A percentile compares a stretch with the other conserved stretches of the same genome.
Evolutionary conservation across 2,113 vertebrate genomes (phyloP).

Genomic region (Pelodiscus sinensis): DNA sequence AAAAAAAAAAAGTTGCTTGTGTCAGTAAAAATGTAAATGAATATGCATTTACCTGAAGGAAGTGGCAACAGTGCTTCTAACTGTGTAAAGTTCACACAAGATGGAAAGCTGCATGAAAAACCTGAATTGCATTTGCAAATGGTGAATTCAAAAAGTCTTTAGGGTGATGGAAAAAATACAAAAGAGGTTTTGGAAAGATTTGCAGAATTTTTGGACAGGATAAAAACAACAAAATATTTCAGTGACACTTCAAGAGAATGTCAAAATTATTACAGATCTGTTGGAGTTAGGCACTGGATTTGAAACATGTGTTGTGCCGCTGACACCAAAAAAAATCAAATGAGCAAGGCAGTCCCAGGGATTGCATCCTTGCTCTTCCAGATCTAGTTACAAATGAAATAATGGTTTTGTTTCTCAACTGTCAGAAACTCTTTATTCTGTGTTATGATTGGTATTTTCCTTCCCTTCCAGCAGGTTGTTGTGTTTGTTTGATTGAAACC

Average conservation of each 20-base stretch:
- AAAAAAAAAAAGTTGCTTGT: too few species aligned
- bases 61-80: too few species aligned
- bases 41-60: too few species aligned
- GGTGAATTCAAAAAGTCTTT: not conserved
- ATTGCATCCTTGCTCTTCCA: not conserved
- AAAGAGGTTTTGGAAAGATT: not conserved
- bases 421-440: not conserved
- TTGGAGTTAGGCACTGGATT: not conserved
- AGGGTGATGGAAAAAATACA: not conserved
- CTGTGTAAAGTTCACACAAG: too few species aligned
- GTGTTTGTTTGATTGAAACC: not conserved
- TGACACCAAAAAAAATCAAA: not conserved
- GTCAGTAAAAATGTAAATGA: too few species aligned
- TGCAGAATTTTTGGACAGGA: not conserved
- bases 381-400: slow-evolving; percentile 7
- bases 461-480: not conserved
- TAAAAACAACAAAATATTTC: not conserved
- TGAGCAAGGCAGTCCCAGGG: not conserved
- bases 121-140: not conserved
- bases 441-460: slow-evolving; percentile 1
- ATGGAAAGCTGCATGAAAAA: too few species aligned
- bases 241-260: not conserved
- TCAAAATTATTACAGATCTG: not conserved
- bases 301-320: fast-evolving
- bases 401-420: not conserved